phyloP scores from a whole-genome alignment of 2,113 vertebrate genomes.

The rabbit (Oryctolagus cuniculus) region DNA sequence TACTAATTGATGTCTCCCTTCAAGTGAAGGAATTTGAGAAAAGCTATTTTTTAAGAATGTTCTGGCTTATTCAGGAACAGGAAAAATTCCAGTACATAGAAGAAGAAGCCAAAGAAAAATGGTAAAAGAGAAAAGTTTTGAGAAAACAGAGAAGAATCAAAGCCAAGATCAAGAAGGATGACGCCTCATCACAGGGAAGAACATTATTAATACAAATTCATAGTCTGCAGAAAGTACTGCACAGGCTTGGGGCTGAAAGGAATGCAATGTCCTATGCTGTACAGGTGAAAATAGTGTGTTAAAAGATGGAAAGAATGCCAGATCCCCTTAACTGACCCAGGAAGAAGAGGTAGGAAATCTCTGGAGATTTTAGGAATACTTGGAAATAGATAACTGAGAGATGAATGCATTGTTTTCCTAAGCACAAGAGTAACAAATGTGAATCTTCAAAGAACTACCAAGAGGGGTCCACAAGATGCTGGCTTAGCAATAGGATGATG shows the following conservation, averaged over 20 bases:
- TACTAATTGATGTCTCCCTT: not conserved
- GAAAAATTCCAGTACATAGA: not conserved
- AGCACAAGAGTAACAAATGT: not conserved
- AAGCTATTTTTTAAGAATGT: not conserved
- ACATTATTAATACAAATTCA: not conserved
- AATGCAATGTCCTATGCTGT: not conserved
- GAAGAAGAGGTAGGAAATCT: not conserved
- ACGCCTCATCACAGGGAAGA: not conserved
- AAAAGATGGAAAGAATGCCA: not conserved
- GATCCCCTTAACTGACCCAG: not conserved
- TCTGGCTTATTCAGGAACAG: not conserved
- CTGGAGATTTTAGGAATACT: not conserved
- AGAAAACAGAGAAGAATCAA: not conserved
- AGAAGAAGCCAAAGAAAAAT: not conserved
- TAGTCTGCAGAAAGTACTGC: not conserved
- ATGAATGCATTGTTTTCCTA: not conserved
- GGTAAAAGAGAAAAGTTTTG: not conserved
- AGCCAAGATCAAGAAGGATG: not conserved
- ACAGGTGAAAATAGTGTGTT: not conserved
- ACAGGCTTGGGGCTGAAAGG: not conserved
- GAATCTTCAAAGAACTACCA: not conserved
- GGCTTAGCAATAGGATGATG: too few species aligned
- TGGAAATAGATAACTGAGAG: not conserved
- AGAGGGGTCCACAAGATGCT: not conserved
- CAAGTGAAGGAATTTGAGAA: slow-evolving; percentile 39